Conservation (phyloP, 2,888 invertebrate genomes). For the Lasioglossum marginatum region DNA sequence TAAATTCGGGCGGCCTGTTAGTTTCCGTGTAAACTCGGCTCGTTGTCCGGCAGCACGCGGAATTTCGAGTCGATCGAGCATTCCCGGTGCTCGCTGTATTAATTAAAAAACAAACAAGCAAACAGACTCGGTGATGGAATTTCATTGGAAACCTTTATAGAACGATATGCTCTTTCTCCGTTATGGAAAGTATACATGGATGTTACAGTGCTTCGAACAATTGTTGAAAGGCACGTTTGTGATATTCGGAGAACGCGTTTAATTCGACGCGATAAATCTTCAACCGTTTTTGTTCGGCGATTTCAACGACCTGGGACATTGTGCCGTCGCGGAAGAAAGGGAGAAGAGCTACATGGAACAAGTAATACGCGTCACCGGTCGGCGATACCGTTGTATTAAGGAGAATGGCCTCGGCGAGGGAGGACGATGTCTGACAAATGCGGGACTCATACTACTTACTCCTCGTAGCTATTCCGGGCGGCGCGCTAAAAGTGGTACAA, state of each 20-base stretch:
- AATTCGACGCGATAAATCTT: neutral
- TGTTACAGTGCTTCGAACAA: neutral
- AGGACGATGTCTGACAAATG: conserved; percentile 56
- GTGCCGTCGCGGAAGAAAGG: neutral
- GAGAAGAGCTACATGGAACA: conserved; percentile 25
- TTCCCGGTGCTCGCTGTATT: neutral
- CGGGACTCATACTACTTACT: conserved; percentile 49
- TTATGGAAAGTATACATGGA: neutral
- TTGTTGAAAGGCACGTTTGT: neutral
- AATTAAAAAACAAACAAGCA: neutral
- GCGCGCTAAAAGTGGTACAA: conserved; percentile 45
- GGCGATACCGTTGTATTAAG: conserved; percentile 55
- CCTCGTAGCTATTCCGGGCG: conserved; percentile 19
- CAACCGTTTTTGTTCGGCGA: neutral
- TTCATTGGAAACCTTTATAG: neutral
- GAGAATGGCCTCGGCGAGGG: conserved; percentile 33
- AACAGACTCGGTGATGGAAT: neutral
- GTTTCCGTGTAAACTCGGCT: neutral
- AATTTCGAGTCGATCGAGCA: neutral
- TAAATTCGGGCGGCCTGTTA: neutral
- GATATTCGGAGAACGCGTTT: neutral
- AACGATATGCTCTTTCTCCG: neutral
- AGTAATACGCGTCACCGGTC: conserved; percentile 51
- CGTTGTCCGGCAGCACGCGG: neutral
- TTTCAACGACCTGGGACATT: neutral